These are phyloP conservation scores for Trogon melanurus DNA, from an alignment of 2,113 vertebrate genomes.

Conservation along the genomic window DNA sequence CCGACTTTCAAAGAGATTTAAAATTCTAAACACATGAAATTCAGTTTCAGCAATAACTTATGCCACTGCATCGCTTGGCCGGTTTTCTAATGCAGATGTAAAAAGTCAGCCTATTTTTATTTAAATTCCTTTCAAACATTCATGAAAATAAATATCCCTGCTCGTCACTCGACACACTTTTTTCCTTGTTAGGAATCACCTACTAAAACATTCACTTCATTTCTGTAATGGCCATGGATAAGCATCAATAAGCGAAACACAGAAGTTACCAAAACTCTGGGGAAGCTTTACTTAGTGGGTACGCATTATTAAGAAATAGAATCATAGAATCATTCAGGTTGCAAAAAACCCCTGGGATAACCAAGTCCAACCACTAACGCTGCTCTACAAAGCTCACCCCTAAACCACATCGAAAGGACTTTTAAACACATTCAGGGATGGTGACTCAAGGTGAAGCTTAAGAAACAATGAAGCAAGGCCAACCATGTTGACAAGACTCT, in stretches of 20 bases:
- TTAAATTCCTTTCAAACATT: not conserved
- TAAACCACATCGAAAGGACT: too few relatives aligned
- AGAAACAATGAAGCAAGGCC: not conserved
- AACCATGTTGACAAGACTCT: not conserved
- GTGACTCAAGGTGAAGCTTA: not conserved
- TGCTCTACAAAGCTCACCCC: too few relatives aligned
- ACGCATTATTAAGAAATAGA: not conserved
- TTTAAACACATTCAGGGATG: too few relatives aligned
- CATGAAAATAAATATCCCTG: not conserved
- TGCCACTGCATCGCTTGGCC: not conserved
- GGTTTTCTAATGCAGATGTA: not conserved
- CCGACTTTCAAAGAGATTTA: slow-evolving; percentile 7
- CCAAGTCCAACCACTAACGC: too few relatives aligned
- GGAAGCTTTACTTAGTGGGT: not conserved
- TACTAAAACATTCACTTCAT: not conserved
- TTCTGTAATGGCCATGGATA: not conserved
- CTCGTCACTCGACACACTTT: not conserved
- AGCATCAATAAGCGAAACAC: not conserved
- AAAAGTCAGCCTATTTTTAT: not conserved
- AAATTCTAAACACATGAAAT: slow-evolving; percentile 23
- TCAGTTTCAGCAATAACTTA: not conserved
- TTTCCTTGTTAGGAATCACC: not conserved
- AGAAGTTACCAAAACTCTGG: not conserved
- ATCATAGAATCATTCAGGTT: too few relatives aligned
- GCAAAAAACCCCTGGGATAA: too few relatives aligned